These are phyloP conservation scores for Eidolon helvum DNA, from an alignment of 2,113 vertebrate species.

Conservation along the genomic window DNA sequence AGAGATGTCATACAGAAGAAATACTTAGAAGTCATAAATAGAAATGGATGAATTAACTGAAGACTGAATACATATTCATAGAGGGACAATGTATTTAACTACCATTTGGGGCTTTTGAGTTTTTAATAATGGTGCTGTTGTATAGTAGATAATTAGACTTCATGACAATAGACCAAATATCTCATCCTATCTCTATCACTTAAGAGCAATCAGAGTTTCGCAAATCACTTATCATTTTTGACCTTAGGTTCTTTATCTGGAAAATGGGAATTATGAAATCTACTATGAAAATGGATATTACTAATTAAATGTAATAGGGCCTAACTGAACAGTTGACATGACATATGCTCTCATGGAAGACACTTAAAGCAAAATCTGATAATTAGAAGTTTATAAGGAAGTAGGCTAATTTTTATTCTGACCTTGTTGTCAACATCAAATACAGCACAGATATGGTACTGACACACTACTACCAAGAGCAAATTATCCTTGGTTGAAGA, in stretches of 20 bases:
- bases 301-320: background rate
- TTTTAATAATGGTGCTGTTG: background rate
- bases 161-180: background rate
- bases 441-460: background rate
- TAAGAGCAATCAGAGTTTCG: background rate
- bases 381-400: background rate
- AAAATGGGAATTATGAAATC: background rate
- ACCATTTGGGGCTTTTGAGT: background rate
- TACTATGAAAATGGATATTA: background rate
- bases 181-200: background rate
- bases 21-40: background rate
- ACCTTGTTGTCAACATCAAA: background rate
- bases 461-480: background rate
- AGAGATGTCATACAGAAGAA: background rate
- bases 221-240: background rate
- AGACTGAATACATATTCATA: background rate
- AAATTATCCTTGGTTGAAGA: conserved; percentile 26
- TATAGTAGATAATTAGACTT: background rate
- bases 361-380: background rate
- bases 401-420: background rate
- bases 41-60: background rate
- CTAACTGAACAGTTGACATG: background rate
- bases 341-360: background rate
- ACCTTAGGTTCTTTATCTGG: background rate
- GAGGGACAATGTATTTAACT: background rate